phyloP scores from a whole-genome alignment of 64 coral and sea anemone species.

The Platygyra sinensis region DNA sequence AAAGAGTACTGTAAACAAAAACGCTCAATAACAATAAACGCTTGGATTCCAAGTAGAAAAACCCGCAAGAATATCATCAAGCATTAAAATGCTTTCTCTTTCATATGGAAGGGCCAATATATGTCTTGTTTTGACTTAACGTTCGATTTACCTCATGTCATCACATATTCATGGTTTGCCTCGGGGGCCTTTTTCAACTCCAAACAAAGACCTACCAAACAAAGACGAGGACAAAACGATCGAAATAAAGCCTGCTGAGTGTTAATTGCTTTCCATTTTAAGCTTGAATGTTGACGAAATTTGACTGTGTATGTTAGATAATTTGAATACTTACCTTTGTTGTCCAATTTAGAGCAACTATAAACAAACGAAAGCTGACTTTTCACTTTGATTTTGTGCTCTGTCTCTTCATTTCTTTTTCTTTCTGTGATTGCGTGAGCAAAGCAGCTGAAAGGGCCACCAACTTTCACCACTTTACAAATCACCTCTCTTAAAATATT shows the following conservation, averaged over 20 bases:
- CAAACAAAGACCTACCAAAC: constrained; percentile 21
- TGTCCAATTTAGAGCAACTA: constrained; percentile 43
- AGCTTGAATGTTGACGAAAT: constrained; percentile 44
- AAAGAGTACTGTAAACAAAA: constrained; percentile 22
- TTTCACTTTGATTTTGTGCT: constrained; percentile 1
- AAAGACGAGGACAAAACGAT: constrained; percentile 32
- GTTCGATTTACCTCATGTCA: not conserved
- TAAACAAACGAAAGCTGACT: constrained; percentile 30
- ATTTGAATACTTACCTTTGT: constrained; percentile 55
- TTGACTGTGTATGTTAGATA: constrained; percentile 42
- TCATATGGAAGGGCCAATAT: not conserved
- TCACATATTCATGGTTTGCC: constrained; percentile 22
- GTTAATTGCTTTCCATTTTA: constrained; percentile 56
- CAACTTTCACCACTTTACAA: constrained; percentile 45
- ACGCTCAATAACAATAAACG: not conserved
- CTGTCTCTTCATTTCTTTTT: not conserved
- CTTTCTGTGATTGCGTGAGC: constrained; percentile 36
- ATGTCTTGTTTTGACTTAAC: constrained; percentile 9
- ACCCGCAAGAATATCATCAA: not conserved
- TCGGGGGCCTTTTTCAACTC: constrained; percentile 10
- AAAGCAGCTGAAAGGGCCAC: constrained; percentile 31
- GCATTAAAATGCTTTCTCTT: not conserved
- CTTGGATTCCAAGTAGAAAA: not conserved
- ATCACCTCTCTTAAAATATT: constrained; percentile 60
- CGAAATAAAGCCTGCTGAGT: constrained; percentile 42